Evolutionary conservation across 1,140 invertebrate species (phyloP).

Genomic region (Papilio glaucus): DNA sequence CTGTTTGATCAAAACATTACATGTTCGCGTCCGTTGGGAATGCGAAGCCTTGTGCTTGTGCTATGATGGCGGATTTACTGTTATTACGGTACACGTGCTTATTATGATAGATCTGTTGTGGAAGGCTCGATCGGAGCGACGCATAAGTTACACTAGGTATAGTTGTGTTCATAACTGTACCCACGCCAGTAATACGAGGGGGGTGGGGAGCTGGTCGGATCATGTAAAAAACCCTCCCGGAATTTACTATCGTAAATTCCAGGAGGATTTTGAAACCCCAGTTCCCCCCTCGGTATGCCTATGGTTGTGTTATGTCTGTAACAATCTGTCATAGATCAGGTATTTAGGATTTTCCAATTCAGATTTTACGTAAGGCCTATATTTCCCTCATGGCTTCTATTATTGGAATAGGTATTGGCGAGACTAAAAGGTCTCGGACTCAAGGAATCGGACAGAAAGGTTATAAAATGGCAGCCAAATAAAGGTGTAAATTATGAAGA

Average conservation of each 20-base stretch:
- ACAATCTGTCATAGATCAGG: no score
- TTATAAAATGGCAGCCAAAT: background rate
- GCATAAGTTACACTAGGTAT: background rate
- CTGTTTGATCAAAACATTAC: slow-evolving; percentile 40
- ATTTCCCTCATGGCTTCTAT: background rate
- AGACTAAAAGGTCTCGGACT: no score
- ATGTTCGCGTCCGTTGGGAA: slow-evolving; percentile 30
- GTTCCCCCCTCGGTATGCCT: no score
- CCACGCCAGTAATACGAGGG: no score
- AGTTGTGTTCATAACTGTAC: no score
- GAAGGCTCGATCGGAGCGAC: background rate
- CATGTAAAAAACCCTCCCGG: no score
- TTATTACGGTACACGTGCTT: slow-evolving; percentile 32
- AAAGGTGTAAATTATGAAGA: no score
- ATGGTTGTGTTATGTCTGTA: background rate
- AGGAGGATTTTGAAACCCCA: no score
- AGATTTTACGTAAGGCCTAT: background rate
- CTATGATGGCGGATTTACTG: slow-evolving; percentile 31
- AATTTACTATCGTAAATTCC: no score
- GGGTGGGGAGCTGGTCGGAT: no score
- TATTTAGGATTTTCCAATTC: background rate
- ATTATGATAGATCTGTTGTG: slow-evolving; percentile 16
- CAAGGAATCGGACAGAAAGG: no score
- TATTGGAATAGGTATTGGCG: no score
- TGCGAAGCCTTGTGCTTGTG: slow-evolving; percentile 14